Conservation (phyloP, 2,113 vertebrate species). For the Tragulus kanchil region DNA sequence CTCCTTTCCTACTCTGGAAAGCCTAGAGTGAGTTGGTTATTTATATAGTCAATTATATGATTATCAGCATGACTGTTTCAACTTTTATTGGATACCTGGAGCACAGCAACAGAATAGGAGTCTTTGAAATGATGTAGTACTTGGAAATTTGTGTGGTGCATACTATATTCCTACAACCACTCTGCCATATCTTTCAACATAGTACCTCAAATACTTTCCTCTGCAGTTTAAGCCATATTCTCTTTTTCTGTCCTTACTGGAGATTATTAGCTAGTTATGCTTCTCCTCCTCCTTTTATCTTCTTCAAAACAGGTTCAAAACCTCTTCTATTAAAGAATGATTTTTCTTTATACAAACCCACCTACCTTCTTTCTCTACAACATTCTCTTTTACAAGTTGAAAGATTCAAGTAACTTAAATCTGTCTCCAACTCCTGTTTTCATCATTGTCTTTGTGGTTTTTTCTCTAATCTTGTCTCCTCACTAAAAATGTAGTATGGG, state of each 20-base stretch:
- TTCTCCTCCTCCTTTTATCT: background rate
- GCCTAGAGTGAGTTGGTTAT: background rate
- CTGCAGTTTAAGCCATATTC: background rate
- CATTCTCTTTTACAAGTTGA: background rate
- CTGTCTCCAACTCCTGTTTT: background rate
- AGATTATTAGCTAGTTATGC: background rate
- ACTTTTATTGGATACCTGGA: slow-evolving; percentile 10
- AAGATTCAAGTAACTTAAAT: slow-evolving; percentile 40
- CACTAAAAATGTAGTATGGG: background rate
- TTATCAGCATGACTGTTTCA: slow-evolving; percentile 1
- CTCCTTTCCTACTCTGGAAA: slow-evolving; percentile 16
- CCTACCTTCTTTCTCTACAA: background rate
- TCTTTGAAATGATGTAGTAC: slow-evolving; percentile 49
- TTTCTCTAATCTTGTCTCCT: background rate
- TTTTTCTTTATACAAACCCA: slow-evolving; percentile 28
- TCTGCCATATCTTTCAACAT: background rate
- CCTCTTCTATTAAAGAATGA: slow-evolving; percentile 33
- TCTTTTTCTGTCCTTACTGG: background rate
- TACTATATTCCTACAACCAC: slow-evolving; percentile 10
- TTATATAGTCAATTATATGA: background rate
- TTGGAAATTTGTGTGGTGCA: background rate
- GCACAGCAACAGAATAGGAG: background rate
- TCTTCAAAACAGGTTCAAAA: slow-evolving; percentile 2
- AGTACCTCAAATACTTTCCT: slow-evolving; percentile 6
- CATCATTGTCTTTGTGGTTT: slow-evolving; percentile 27